Base-by-base conservation (phyloP, 2,797 vertebrate genomes). In the Enoplosus armatus region DNA sequence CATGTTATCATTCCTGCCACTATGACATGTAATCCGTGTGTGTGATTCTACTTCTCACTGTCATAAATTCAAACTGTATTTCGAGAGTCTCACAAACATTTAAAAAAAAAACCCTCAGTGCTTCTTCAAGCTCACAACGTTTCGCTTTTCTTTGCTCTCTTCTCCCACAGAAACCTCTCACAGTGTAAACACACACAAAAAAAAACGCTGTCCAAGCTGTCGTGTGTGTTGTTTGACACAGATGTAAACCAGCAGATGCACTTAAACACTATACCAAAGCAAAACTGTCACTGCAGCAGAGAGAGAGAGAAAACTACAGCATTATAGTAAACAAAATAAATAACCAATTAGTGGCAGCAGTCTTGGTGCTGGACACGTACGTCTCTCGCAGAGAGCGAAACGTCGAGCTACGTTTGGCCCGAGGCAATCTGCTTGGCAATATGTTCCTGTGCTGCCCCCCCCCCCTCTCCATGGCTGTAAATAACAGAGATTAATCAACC, bases 341-440 rank as follows among this genome's bases (percentile, higher is more conserved):
- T 56, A 79, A 82, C 31, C 77, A 88, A 85, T 88, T 79, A 89
- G 87, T 16, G 27, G 55, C 73, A 65, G 73, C 68, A 60, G 83
- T 75, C 56, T 70, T 29, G 77, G 77, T 60, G 80, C 79, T 45
- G 82, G 77, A 89, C 78, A 80, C 33, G 72, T 77, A 54, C 24
- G 26, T 81, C 31, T 84, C 45, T 83, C 27, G 6, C 68, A 74
- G 55, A 72, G 82, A 81, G 80, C 74, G 74, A 81, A 87, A 75
- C 56, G 26, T 77, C 8, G 5, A 77, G 77, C 65, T 79, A 62
- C 29, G 27, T 86, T 83, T 71, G 72, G 63, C 84, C 83, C 18
- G 8, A 84, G 50, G 79, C 90, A 91, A 89, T 92, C 89, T 92
- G 88, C 68, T 75, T 24, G 27, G 73, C 89, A 92, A 91, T 90